These are phyloP conservation scores for Myxocyprinus asiaticus DNA, from an alignment of 2,113 vertebrate species.

Conservation along the genomic window DNA sequence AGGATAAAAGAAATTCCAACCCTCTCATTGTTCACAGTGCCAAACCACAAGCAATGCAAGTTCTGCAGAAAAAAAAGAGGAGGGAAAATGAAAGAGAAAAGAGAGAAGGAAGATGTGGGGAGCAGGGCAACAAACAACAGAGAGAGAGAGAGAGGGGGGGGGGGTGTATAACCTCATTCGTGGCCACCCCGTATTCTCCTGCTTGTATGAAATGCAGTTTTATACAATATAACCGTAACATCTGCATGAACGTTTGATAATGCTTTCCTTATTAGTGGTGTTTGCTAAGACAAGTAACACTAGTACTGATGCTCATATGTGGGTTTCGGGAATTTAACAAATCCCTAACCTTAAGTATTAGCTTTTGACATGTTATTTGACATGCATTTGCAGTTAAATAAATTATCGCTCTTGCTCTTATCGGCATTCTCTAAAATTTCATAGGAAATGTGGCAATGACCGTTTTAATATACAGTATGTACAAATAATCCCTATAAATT, in stretches of 20 bases:
- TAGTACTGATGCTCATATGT: background rate
- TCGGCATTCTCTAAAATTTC: no score
- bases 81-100: constrained; percentile 40
- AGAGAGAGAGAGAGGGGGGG: no score
- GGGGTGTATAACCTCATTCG: constrained; percentile 46
- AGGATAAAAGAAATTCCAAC: constrained; percentile 60
- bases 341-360: no score
- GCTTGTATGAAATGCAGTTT: constrained; percentile 20
- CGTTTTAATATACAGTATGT: no score
- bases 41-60: constrained; percentile 55
- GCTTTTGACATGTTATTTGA: no score
- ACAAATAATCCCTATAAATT: no score
- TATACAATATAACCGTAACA: constrained; percentile 21
- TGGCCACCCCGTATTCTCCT: constrained; percentile 2
- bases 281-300: background rate
- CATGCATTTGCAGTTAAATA: no score
- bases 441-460: no score
- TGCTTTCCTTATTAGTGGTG: no score
- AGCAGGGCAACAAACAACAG: constrained; percentile 22
- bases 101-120: constrained; percentile 54
- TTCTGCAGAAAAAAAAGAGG: constrained; percentile 39
- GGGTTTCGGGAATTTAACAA: no score
- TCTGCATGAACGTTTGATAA: constrained; percentile 8
- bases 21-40: constrained; percentile 41
- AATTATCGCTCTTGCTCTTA: no score